Conservation (phyloP, 2,797 vertebrate species). For the Dallia pectoralis region DNA sequence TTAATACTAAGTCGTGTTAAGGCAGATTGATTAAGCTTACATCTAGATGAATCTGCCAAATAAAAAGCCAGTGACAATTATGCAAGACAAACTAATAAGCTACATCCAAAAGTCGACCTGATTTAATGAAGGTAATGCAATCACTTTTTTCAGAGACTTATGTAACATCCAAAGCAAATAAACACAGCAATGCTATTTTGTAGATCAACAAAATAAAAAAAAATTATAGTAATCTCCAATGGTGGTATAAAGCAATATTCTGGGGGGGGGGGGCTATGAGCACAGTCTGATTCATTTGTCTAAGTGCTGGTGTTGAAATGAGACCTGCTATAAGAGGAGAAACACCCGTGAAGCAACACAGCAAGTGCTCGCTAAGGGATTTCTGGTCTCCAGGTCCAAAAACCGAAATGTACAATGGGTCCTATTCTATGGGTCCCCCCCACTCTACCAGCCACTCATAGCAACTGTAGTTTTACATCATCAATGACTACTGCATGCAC, state of each 20-base stretch:
- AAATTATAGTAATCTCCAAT: background rate
- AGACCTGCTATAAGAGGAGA: background rate
- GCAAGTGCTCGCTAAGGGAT: background rate
- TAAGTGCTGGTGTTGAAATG: constrained; percentile 1
- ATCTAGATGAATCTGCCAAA: background rate
- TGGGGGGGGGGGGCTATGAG: background rate
- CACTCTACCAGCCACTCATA: background rate
- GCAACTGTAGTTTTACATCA: no score
- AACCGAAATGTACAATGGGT: background rate
- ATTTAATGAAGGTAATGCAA: background rate
- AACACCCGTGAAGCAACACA: background rate
- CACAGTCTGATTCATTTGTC: background rate
- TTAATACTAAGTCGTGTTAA: background rate
- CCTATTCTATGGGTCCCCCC: background rate
- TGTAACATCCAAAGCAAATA: background rate
- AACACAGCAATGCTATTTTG: background rate
- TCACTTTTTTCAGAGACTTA: background rate
- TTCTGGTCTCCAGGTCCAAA: background rate
- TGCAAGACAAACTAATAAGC: background rate
- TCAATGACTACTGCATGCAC: no score
- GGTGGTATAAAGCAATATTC: background rate
- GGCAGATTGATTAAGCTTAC: background rate
- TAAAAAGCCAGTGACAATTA: background rate
- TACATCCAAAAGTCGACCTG: background rate
- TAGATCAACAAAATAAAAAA: background rate